A percentile compares a stretch with the other conserved stretches of the same genome.
phyloP scores from a whole-genome alignment of 53 echinoderm and acorn worm species.

The Zoroaster sp. region DNA sequence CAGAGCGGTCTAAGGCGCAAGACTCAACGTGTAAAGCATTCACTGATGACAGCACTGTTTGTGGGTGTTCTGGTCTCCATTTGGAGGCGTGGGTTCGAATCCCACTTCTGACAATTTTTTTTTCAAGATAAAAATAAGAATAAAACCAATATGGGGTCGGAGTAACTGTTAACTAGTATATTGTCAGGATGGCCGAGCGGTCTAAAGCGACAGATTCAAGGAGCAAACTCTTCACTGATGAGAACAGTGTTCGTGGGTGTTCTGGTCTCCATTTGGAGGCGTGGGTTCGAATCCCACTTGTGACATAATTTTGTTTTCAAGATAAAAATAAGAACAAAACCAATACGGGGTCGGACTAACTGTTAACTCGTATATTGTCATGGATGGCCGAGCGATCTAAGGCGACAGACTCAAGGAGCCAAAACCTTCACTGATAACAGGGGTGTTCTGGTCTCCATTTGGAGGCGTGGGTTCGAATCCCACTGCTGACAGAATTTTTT shows the following conservation, averaged over 20 bases:
- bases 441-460: background rate
- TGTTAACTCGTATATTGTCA: background rate
- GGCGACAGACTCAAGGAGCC: background rate
- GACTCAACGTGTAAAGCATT: background rate
- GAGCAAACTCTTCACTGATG: background rate
- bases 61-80: background rate
- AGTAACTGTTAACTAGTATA: background rate
- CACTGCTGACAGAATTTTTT: background rate
- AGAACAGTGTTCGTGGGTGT: background rate
- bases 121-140: background rate
- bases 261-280: background rate
- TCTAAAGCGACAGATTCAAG: background rate
- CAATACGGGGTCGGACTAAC: background rate
- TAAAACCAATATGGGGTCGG: background rate
- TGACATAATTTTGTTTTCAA: background rate
- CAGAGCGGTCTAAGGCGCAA: slow-evolving; percentile 30
- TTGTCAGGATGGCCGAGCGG: background rate
- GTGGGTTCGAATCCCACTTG: background rate
- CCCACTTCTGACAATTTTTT: background rate
- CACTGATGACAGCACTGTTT: background rate
- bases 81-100: background rate
- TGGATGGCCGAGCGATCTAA: background rate
- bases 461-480: background rate
- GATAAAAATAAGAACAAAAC: background rate
- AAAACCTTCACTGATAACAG: background rate